phyloP scores from a whole-genome alignment of 30 jellyfish, hydroid and myxozoan species.

The Clytia hemisphaerica region DNA sequence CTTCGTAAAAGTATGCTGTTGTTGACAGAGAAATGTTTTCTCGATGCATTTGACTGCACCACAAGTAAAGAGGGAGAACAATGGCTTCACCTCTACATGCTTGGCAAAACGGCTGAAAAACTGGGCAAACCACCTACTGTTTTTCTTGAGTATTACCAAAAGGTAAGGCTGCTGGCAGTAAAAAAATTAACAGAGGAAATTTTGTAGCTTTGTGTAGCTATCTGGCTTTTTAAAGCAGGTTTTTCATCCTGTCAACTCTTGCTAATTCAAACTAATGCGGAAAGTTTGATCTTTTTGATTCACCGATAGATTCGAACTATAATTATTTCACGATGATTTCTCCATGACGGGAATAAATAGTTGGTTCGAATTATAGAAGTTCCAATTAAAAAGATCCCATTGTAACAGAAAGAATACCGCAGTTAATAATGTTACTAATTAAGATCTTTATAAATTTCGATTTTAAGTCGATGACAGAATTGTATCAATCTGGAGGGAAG shows the following conservation, averaged over 20 bases:
- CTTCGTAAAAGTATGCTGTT: slow-evolving; percentile 59
- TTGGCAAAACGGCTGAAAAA: slow-evolving; percentile 82
- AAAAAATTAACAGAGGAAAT: not conserved
- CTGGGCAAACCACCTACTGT: slow-evolving; percentile 40
- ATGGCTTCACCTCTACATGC: slow-evolving; percentile 95
- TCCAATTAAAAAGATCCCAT: no score
- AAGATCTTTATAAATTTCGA: no score
- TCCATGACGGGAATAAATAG: no score
- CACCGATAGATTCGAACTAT: no score
- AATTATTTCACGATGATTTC: no score
- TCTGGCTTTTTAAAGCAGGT: no score
- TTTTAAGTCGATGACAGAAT: slow-evolving; percentile 66
- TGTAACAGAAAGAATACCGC: no score
- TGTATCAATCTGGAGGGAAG: slow-evolving; percentile 67
- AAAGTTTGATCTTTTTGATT: no score
- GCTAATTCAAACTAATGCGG: no score
- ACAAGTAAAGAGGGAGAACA: slow-evolving; percentile 69
- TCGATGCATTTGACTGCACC: slow-evolving; percentile 57
- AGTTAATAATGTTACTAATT: no score
- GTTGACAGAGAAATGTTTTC: slow-evolving; percentile 64
- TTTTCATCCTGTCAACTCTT: no score
- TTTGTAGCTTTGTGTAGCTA: not conserved
- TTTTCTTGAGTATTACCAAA: slow-evolving; percentile 47
- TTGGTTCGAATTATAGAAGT: no score
- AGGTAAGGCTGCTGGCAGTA: slow-evolving; percentile 40